Conservation (phyloP, 1,140 invertebrate species). For the Pogonomyrmex californicus region DNA sequence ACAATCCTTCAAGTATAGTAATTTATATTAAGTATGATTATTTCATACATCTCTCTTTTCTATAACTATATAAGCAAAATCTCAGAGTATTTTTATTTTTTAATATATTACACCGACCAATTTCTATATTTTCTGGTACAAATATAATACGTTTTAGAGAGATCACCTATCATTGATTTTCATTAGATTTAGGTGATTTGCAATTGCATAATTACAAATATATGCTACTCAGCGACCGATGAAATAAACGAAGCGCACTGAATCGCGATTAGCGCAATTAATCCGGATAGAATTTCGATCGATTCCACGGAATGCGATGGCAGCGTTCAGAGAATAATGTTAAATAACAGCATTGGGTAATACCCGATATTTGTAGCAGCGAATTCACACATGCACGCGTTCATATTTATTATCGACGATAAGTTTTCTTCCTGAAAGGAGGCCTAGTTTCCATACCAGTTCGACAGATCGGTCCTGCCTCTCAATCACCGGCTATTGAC, state of each 20-base stretch:
- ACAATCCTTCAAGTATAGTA: background rate
- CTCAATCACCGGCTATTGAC: background rate
- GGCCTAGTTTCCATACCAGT: constrained; percentile 37
- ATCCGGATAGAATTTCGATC: constrained; percentile 53
- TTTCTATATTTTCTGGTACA: background rate
- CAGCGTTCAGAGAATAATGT: constrained; percentile 45
- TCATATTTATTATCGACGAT: constrained; percentile 60
- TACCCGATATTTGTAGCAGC: constrained; percentile 54
- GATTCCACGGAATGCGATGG: constrained; percentile 31
- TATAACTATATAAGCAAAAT: background rate
- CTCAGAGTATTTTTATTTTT: background rate
- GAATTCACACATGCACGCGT: background rate
- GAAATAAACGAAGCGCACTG: constrained; percentile 55
- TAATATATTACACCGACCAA: background rate
- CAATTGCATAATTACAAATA: constrained; percentile 51
- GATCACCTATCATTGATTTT: constrained; percentile 19
- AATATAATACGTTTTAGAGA: constrained; percentile 14
- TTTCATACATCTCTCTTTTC: background rate
- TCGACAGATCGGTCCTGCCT: background rate
- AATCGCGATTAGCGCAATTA: constrained; percentile 51
- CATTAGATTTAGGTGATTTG: constrained; percentile 42
- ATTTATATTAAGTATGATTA: background rate
- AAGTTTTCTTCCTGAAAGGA: constrained; percentile 72
- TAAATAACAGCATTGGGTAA: constrained; percentile 74
- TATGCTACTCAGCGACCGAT: background rate